Evolutionary conservation across 2,888 invertebrate species (phyloP), one percentile per base, ranked within the genome.

Genomic region (Quadroppia sp.): DNA sequence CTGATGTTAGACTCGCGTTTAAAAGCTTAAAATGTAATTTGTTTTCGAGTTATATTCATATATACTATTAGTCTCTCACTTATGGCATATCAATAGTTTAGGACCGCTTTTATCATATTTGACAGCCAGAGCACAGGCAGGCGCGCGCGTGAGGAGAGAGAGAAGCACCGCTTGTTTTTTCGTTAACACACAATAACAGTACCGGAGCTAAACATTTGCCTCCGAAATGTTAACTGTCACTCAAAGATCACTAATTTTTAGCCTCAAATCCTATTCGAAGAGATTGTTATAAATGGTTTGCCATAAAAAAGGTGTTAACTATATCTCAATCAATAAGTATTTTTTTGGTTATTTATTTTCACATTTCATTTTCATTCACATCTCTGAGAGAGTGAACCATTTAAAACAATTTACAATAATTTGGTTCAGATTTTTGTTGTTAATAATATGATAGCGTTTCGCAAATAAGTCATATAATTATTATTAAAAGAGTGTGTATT

Each of bases 61-160:
- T 36, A 32, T 36, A 11, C 36, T 36, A 20, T 64, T 15, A 28
- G 23, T 59, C 59, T 59, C 59, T 64, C 32, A 4, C 28, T 28
- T 25, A 59, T 59, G 64, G 64, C n/a, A 40, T 64, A 64, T 64
- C 36, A 64, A 64, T 64, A 64, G 59, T 59, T 53, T 64, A 64
- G 36, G 40, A 20, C 64, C 64, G 64, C 32, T 32, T 36, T 40
- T 36, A 64, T 64, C 36, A 36, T 64, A n/a, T 64, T 64, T 64
- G 64, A 64, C 64, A 64, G 64, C 20, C 36, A 64, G 56, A 13
- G 36, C 36, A 36, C 36, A 36, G 36, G 36, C 36, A 36, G 36
- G n/a, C 45, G 23, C 50, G 23, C 20, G 59, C 7, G 59, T n/a
- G n/a, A n/a, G n/a, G n/a, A n/a, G n/a, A n/a, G n/a, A n/a, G n/a